Conservation (phyloP, 2,888 invertebrate species). For the Drosophila cyrtoloma region DNA sequence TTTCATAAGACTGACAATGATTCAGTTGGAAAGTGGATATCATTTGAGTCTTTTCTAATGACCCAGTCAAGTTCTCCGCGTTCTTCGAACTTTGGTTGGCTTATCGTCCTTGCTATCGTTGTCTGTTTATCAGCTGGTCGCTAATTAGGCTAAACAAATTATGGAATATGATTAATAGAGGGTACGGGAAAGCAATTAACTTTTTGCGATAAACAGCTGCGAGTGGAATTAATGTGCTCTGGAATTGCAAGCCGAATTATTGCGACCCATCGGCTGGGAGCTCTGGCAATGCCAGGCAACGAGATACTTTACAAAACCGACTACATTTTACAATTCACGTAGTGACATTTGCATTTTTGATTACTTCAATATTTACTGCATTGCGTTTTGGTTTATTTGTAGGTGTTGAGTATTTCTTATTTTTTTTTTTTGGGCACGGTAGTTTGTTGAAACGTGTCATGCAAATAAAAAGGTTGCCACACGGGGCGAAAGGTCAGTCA, state of each 20-base stretch:
- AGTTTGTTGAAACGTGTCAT: constrained; percentile 60
- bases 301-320: neutral
- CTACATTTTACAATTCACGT: constrained; percentile 63
- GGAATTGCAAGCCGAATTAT: constrained; percentile 52
- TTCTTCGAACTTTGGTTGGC: constrained; percentile 12
- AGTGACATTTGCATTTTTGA: constrained; percentile 75
- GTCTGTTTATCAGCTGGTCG: constrained; percentile 21
- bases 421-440: constrained; percentile 10
- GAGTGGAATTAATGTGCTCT: constrained; percentile 41
- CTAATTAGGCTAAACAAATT: constrained; percentile 78
- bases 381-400: constrained; percentile 42
- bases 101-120: constrained; percentile 23
- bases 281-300: neutral
- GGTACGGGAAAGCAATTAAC: constrained; percentile 72
- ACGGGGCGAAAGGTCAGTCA: constrained; percentile 54
- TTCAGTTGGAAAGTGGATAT: constrained; percentile 5
- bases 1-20: neutral
- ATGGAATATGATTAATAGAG: constrained; percentile 75
- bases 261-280: constrained; percentile 4
- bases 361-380: constrained; percentile 69
- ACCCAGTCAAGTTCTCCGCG: constrained; percentile 12
- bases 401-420: constrained; percentile 28
- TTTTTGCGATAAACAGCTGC: constrained; percentile 65
- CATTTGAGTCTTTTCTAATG: constrained; percentile 13
- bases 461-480: constrained; percentile 60